phyloP scores from a whole-genome alignment of 1,140 invertebrate species.

The Bombus waltoni region DNA sequence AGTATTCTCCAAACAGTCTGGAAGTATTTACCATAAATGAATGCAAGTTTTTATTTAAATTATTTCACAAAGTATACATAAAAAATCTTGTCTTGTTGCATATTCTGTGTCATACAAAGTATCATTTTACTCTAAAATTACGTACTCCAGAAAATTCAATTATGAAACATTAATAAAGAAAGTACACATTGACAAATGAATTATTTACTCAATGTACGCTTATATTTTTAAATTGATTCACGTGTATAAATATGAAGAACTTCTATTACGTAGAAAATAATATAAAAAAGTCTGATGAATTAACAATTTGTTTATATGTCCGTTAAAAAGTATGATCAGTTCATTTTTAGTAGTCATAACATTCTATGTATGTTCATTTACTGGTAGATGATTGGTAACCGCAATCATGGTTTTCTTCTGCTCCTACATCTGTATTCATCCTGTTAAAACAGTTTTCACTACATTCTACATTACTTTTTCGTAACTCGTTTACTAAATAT shows the following conservation, averaged over 20 bases:
- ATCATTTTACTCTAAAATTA: conserved; percentile 63
- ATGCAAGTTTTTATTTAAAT: conserved; percentile 63
- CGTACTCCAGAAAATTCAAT: not conserved
- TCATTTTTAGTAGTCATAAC: conserved; percentile 7
- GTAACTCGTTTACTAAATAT: conserved; percentile 64
- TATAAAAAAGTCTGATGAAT: not conserved
- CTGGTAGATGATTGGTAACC: conserved; percentile 75
- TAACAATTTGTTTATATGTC: not conserved
- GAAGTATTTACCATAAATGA: conserved; percentile 70
- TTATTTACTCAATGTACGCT: not conserved
- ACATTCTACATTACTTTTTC: conserved; percentile 56
- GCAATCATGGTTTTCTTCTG: conserved; percentile 69
- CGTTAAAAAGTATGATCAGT: not conserved
- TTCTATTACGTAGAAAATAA: not conserved
- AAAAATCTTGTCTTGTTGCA: conserved; percentile 70
- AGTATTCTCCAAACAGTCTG: conserved; percentile 71
- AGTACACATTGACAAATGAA: not conserved
- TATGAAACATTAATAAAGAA: conserved; percentile 6
- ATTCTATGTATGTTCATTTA: conserved; percentile 65
- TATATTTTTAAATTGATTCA: not conserved
- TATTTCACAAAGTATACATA: conserved; percentile 70
- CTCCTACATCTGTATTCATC: conserved; percentile 48
- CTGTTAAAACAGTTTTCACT: conserved; percentile 48
- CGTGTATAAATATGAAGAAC: not conserved
- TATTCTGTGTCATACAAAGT: conserved; percentile 63